Evolutionary conservation across 2,888 invertebrate genomes (phyloP), one percentile per base, ranked within the genome.

Genomic region (Galerucella nymphaeae): DNA sequence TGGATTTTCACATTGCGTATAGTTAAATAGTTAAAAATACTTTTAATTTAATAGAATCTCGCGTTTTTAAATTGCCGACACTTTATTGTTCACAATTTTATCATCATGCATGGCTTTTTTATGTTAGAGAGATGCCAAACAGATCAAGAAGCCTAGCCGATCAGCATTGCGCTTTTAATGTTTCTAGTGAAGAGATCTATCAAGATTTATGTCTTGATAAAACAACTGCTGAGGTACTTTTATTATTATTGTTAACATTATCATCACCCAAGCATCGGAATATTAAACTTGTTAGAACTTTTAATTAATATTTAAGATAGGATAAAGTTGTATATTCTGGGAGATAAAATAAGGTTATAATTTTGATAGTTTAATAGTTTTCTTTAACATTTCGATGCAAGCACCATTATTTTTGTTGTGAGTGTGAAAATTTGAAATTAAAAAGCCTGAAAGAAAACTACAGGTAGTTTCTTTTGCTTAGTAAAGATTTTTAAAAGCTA

Each of bases 111-210:
- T 83, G 83, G 82, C 82, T 85, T 70, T 64, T 68, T 70, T 83
- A 81, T 83, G 82, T 81, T 81, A 84, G 85, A 78, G 83, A 85
- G 79, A 81, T 83, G 73, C 80, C 83, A 70, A 76, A 79, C 67
- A 80, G 80, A 72, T 76, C 79, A 69, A 77, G 82, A 75, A 74
- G 78, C 59, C 80, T 80, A 64, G 78, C 77, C 68, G 82, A 82
- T 71, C 77, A 78, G 14, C 80, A 80, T 50, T 80, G 78, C 76
- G 71, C 72, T 68, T 75, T 74, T 69, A 82, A 80, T 71, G 78
- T 91, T 85, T 92, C 92, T 88, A 94, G 94, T 86, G 96, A 97
- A 87, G 95, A 96, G 89, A 95, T 96, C 87, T 97, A 97, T 90
- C 96, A 96, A 89, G 96, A 96, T 90, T 91, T 97, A 85, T 96